phyloP scores from a whole-genome alignment of 2,797 vertebrate genomes.

The Ctenopoma multispine region DNA sequence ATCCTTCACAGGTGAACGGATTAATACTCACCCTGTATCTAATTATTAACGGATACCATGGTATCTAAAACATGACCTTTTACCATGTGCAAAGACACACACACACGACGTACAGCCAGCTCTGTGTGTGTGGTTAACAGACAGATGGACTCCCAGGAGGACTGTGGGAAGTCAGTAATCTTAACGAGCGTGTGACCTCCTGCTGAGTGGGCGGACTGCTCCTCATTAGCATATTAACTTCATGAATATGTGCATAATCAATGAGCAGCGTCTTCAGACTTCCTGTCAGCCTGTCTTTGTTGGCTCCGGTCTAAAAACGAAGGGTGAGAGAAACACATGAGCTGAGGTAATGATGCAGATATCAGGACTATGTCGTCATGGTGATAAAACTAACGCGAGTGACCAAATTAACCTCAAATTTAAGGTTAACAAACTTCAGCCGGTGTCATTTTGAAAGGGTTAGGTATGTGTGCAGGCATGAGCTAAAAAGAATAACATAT shows the following conservation, averaged over 20 bases:
- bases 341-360: neutral
- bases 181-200: conserved; percentile 21
- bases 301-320: neutral
- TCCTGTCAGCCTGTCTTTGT: neutral
- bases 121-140: neutral
- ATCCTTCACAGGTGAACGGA: too few relatives aligned
- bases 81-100: neutral
- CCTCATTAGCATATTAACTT: conserved; percentile 24
- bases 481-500: too few relatives aligned
- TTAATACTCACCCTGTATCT: too few relatives aligned
- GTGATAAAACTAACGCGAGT: too few relatives aligned
- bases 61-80: too few relatives aligned
- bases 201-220: conserved; percentile 13
- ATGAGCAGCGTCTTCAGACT: neutral
- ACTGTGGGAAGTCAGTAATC: conserved; percentile 12
- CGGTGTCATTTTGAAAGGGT: too few relatives aligned
- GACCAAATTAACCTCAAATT: too few relatives aligned
- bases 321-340: neutral
- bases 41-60: too few relatives aligned
- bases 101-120: neutral
- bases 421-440: too few relatives aligned
- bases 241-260: conserved; percentile 25
- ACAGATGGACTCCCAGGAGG: neutral
- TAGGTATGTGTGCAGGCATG: too few relatives aligned
- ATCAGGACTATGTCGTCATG: neutral